phyloP scores from a whole-genome alignment of 2,888 invertebrate genomes.

The Aromia moschata region DNA sequence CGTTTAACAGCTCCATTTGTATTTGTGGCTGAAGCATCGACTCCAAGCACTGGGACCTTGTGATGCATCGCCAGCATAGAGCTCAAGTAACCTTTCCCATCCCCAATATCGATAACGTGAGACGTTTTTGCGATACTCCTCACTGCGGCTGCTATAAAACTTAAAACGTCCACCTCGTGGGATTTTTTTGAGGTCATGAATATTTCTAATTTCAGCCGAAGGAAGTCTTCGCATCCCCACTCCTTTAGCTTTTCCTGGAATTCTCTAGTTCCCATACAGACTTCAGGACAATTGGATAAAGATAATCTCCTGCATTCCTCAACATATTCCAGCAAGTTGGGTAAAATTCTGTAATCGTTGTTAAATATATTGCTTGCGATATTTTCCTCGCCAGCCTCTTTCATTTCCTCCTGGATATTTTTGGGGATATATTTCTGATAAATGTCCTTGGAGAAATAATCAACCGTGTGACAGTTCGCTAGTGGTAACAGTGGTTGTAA shows the following conservation, averaged over 20 bases:
- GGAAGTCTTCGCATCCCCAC: slow-evolving; percentile 57
- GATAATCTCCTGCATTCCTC: slow-evolving; percentile 50
- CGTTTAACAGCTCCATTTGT: slow-evolving; percentile 73
- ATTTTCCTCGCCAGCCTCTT: slow-evolving; percentile 59
- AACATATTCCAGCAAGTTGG: slow-evolving; percentile 52
- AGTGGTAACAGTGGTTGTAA: slow-evolving; percentile 70
- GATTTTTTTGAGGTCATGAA: slow-evolving; percentile 84
- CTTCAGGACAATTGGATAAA: slow-evolving; percentile 52
- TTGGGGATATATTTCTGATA: slow-evolving; percentile 70
- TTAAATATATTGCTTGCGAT: slow-evolving; percentile 67
- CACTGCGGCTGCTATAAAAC: slow-evolving; percentile 69
- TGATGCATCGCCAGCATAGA: slow-evolving; percentile 77
- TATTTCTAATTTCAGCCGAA: slow-evolving; percentile 65
- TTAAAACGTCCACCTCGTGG: slow-evolving; percentile 79
- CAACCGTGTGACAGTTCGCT: slow-evolving; percentile 82
- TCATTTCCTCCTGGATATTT: slow-evolving; percentile 66
- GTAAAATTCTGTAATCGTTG: slow-evolving; percentile 41
- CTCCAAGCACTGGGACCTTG: slow-evolving; percentile 77
- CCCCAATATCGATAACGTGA: slow-evolving; percentile 84
- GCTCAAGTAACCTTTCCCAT: slow-evolving; percentile 88
- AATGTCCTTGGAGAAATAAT: slow-evolving; percentile 71
- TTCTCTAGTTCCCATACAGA: slow-evolving; percentile 63
- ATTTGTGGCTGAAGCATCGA: slow-evolving; percentile 79
- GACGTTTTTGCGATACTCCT: slow-evolving; percentile 55
- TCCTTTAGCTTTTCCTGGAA: slow-evolving; percentile 59